These are phyloP conservation scores for Meles meles DNA, from an alignment of 2,113 vertebrate species.

Conservation along the genomic window DNA sequence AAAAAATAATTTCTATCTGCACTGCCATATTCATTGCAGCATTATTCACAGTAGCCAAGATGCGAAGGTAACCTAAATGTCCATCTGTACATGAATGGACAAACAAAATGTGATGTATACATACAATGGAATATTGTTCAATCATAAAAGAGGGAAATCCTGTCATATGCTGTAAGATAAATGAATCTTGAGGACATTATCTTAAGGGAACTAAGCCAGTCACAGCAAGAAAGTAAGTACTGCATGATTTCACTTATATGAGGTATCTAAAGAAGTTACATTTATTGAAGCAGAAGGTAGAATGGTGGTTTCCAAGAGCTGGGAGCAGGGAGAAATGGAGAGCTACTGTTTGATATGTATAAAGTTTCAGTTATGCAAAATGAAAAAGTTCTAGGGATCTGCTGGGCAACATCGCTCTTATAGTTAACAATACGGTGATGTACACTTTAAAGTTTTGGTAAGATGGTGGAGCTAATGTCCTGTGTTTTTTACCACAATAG, in stretches of 20 bases:
- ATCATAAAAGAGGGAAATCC: background rate
- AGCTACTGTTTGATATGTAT: background rate
- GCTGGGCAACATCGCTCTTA: background rate
- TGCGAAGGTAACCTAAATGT: background rate
- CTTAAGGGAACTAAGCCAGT: background rate
- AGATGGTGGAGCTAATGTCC: background rate
- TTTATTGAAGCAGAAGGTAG: background rate
- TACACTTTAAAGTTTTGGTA: background rate
- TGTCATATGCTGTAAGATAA: background rate
- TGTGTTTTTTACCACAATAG: background rate
- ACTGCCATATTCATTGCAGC: background rate
- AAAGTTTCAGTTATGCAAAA: background rate
- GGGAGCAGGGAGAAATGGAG: background rate
- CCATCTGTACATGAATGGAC: background rate
- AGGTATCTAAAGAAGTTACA: background rate
- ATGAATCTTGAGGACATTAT: background rate
- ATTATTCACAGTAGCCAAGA: background rate
- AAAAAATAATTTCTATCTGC: background rate
- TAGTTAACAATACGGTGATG: background rate
- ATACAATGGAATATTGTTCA: background rate
- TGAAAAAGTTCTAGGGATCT: background rate
- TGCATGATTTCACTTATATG: background rate
- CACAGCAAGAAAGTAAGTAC: background rate
- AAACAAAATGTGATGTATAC: background rate
- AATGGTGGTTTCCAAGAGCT: background rate